A percentile compares a stretch with the other conserved stretches of the same genome.
phyloP scores from a whole-genome alignment of 1,140 invertebrate species.

The Drosophila bipectinata region DNA sequence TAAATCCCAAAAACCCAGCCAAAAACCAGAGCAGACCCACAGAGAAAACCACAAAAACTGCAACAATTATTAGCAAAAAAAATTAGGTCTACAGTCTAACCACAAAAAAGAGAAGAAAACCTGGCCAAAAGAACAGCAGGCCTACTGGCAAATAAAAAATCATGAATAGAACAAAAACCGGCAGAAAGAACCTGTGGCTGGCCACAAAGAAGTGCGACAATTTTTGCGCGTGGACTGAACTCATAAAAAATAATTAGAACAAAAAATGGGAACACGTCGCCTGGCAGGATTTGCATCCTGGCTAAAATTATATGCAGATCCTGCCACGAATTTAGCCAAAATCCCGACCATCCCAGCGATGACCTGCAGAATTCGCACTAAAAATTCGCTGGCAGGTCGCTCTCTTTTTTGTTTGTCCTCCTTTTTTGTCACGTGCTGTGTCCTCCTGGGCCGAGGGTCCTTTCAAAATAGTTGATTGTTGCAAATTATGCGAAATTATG shows the following conservation, averaged over 20 bases:
- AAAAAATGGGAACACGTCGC: constrained; percentile 68
- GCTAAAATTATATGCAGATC: constrained; percentile 26
- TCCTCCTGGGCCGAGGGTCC: constrained; percentile 44
- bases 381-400: constrained; percentile 60
- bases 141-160: constrained; percentile 58
- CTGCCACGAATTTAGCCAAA: constrained; percentile 28
- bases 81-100: constrained; percentile 54
- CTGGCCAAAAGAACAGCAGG: constrained; percentile 60
- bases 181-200: constrained; percentile 48
- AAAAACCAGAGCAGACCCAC: constrained; percentile 5
- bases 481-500: constrained; percentile 80
- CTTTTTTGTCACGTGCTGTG: constrained; percentile 75
- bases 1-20: background rate
- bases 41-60: constrained; percentile 69
- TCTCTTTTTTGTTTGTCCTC: constrained; percentile 42
- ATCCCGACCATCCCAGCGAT: background rate
- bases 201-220: constrained; percentile 76
- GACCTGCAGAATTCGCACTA: constrained; percentile 74
- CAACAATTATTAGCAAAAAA: constrained; percentile 67
- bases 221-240: constrained; percentile 74
- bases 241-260: constrained; percentile 81
- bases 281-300: constrained; percentile 2
- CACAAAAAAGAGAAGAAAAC: constrained; percentile 42
- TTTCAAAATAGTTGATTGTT: constrained; percentile 34
- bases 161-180: constrained; percentile 36